These are phyloP conservation scores for Leucophenga montana DNA, from an alignment of 2,888 invertebrate species.

Conservation along the genomic window DNA sequence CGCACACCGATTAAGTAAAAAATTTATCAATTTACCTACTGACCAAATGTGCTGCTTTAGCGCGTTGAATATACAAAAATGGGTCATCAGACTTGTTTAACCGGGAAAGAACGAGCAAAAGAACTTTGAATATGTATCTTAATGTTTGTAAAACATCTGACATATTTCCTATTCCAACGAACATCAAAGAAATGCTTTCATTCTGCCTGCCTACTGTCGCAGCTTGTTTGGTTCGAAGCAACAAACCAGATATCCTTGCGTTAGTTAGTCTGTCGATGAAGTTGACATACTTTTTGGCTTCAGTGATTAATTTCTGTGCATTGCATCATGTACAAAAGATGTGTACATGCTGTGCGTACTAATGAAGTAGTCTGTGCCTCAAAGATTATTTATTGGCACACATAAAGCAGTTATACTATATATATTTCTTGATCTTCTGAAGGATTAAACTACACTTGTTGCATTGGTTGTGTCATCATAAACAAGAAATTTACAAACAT, in stretches of 20 bases:
- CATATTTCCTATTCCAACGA: constrained; percentile 37
- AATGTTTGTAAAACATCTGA: constrained; percentile 36
- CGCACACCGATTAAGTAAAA: constrained; percentile 4
- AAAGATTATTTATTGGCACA: neutral
- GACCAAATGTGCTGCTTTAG: constrained; percentile 26
- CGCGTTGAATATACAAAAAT: constrained; percentile 35
- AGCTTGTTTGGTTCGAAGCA: neutral
- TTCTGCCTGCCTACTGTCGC: constrained; percentile 44
- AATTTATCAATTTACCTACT: constrained; percentile 30
- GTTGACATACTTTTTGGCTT: constrained; percentile 29
- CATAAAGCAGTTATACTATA: neutral
- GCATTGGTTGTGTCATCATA: too few species aligned
- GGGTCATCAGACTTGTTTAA: constrained; percentile 51
- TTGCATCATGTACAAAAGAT: constrained; percentile 20
- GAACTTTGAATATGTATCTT: constrained; percentile 36
- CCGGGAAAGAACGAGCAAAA: constrained; percentile 9
- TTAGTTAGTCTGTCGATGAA: neutral
- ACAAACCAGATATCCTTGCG: constrained; percentile 53
- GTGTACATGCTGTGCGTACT: too few species aligned
- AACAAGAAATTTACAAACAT: too few species aligned
- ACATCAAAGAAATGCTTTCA: constrained; percentile 46
- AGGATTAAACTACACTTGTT: too few species aligned
- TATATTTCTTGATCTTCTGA: too few species aligned
- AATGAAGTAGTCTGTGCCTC: too few species aligned
- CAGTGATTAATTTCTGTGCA: constrained; percentile 26